Evolutionary conservation across 2,888 invertebrate genomes (phyloP), one percentile per base, ranked within the genome.

Genomic region (Trypoxylon attenuatum): DNA sequence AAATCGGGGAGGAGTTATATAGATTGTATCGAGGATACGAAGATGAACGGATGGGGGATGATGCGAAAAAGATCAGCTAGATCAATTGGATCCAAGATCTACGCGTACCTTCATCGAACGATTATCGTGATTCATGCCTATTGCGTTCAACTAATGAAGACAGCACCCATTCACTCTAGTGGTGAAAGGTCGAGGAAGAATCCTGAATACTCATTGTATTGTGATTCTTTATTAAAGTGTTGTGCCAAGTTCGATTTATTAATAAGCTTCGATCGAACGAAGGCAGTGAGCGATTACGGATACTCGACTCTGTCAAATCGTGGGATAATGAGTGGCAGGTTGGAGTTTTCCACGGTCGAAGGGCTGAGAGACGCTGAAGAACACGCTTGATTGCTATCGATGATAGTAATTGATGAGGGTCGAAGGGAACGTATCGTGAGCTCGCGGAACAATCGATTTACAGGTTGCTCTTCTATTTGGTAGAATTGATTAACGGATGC

Each of bases 111-210:
- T 21, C 33, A 27, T 13, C 25, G 25, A 38, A 27, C 49, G 55
- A 66, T 55, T 60, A 63, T 67, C 53, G 55, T 39, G 71, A 62
- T 73, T 60, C 69, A 62, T 61, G 55, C 45, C 56, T 52, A 67
- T 46, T 29, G 42, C 42, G 38, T 22, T 6, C 29, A 46, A 54
- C 69, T 69, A 69, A 72, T 62, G 69, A 72, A 65, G 58, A 55
- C 57, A 51, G 60, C 54, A 52, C 43, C 50, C 2, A n/a, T 10
- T 38, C 33, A 53, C 53, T 56, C 52, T 49, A 22, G 47, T 47
- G 19, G 51, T 25, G 15, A 23, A n/a, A 29, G 46, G 43, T 22
- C 22, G 21, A 21, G 5, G 43, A 21, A 21, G 5, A 22, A 16
- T 27, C 45, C 3, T 8, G 42, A 15, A 51, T 41, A 41, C 64